These are phyloP conservation scores for Leuctra nigra DNA, from an alignment of 2,888 invertebrate species.

Conservation along the genomic window DNA sequence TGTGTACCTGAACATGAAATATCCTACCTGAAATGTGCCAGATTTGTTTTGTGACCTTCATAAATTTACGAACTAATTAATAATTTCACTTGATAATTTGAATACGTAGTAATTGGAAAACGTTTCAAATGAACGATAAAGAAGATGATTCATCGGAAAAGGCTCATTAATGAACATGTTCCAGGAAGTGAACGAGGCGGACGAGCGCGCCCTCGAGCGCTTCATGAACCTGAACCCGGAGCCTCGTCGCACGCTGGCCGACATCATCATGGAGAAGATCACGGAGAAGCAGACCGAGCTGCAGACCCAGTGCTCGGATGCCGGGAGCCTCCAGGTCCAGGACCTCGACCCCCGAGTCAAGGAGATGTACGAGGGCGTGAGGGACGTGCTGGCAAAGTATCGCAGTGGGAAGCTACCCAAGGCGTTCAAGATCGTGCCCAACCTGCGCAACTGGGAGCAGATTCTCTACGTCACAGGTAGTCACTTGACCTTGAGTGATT, in stretches of 20 bases:
- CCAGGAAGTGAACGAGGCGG: slow-evolving; percentile 69
- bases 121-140: too few species aligned
- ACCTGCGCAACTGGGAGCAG: slow-evolving; percentile 91
- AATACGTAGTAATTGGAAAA: too few species aligned
- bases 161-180: too few species aligned
- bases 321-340: slow-evolving; percentile 50
- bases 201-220: slow-evolving; percentile 77
- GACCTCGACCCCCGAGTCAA: slow-evolving; percentile 69
- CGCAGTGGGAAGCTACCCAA: slow-evolving; percentile 96
- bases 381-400: slow-evolving; percentile 78
- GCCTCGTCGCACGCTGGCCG: slow-evolving; percentile 70
- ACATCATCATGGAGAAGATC: slow-evolving; percentile 88
- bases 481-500: too few species aligned
- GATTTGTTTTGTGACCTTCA: too few species aligned
- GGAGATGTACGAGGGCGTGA: slow-evolving; percentile 85
- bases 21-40: too few species aligned
- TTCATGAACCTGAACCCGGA: slow-evolving; percentile 64
- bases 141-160: too few species aligned
- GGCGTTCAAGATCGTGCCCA: slow-evolving; percentile 95
- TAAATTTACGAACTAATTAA: too few species aligned
- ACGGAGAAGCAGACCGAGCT: slow-evolving; percentile 89
- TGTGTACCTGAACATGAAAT: too few species aligned
- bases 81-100: too few species aligned
- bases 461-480: slow-evolving; percentile 66
- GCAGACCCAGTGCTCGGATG: slow-evolving; percentile 77